A percentile compares a stretch with the other conserved stretches of the same genome.
Evolutionary conservation across 2,888 invertebrate genomes (phyloP).

Genomic region (Troglohyphantes excavatus): DNA sequence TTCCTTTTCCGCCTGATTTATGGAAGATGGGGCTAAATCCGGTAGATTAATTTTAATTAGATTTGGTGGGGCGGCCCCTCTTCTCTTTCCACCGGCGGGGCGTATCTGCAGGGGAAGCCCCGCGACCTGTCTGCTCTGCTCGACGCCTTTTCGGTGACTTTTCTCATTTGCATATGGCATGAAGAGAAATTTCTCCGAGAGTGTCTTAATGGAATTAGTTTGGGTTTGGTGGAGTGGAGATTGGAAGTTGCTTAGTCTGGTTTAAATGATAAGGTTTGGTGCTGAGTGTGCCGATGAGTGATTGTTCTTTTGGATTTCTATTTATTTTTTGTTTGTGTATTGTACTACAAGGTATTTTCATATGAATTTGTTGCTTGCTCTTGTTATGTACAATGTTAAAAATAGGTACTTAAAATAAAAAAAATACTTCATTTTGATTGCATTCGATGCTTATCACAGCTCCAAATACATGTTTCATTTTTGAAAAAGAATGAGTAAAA

Average conservation of each 20-base stretch:
- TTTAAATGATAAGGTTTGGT: no score
- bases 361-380: no score
- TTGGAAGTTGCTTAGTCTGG: background rate
- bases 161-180: constrained; percentile 24
- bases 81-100: background rate
- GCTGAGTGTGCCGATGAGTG: no score
- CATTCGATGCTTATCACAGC: no score
- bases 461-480: no score
- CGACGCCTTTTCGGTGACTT: background rate
- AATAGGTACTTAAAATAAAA: no score
- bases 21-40: constrained; percentile 32
- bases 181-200: background rate
- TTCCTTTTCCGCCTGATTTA: constrained; percentile 47
- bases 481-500: no score
- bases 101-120: background rate
- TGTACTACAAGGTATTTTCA: no score
- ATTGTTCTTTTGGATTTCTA: no score
- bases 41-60: constrained; percentile 63
- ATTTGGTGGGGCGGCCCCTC: constrained; percentile 26
- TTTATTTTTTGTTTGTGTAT: no score
- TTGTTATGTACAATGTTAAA: no score
- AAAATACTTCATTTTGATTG: no score
- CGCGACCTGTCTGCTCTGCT: constrained; percentile 13
- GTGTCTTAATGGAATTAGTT: constrained; percentile 25
- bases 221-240: background rate